These are phyloP conservation scores for Sciurus niger DNA, from an alignment of 2,113 vertebrate genomes.

Conservation along the genomic window DNA sequence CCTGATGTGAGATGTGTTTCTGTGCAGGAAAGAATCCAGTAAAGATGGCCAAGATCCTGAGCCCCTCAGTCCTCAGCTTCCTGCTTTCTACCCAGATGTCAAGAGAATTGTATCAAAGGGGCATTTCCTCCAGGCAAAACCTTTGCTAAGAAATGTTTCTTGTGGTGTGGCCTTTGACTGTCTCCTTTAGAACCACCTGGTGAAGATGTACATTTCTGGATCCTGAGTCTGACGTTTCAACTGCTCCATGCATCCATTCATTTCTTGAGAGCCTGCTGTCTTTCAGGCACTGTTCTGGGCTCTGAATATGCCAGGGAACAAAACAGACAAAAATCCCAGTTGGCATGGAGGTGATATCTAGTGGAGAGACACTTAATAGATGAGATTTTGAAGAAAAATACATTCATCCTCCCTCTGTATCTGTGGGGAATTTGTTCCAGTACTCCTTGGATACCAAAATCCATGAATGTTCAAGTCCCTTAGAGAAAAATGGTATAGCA, in stretches of 20 bases:
- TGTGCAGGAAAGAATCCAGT: not conserved
- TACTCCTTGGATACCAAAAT: not conserved
- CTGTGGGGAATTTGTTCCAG: not conserved
- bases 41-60: not conserved
- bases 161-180: not conserved
- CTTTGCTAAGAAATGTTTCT: not conserved
- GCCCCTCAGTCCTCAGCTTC: not conserved
- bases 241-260: not conserved
- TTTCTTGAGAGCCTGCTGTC: not conserved
- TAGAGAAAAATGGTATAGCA: not conserved
- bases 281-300: not conserved
- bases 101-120: not conserved
- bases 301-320: not conserved
- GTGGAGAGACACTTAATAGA: not conserved
- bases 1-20: constrained; percentile 23
- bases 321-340: not conserved
- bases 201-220: not conserved
- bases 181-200: not conserved
- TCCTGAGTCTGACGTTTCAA: not conserved
- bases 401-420: not conserved
- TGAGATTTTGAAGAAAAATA: not conserved
- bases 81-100: not conserved
- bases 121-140: not conserved
- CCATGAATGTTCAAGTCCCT: not conserved
- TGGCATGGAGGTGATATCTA: not conserved